Evolutionary conservation across 2,888 invertebrate genomes (phyloP).

Genomic region (Napeogenes sylphis): DNA sequence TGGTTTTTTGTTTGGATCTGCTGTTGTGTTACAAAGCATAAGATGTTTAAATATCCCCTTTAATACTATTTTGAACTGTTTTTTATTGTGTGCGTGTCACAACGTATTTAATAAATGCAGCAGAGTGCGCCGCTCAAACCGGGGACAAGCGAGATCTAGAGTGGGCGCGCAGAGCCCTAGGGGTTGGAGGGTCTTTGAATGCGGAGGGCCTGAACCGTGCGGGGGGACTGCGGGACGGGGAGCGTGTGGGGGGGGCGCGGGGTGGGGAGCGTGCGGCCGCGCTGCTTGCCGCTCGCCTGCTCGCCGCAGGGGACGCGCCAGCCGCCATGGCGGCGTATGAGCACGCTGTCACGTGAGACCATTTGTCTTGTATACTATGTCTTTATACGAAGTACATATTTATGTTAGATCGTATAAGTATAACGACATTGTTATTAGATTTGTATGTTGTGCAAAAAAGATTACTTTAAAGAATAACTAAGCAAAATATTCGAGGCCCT

Average conservation of each 20-base stretch:
- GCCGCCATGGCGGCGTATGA: slow-evolving; percentile 85
- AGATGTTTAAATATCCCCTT: background rate
- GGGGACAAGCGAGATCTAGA: slow-evolving; percentile 84
- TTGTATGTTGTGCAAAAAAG: too few species aligned
- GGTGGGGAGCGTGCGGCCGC: slow-evolving; percentile 85
- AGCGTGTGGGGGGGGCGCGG: slow-evolving; percentile 82
- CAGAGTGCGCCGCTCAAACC: slow-evolving; percentile 84
- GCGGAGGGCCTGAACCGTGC: slow-evolving; percentile 78
- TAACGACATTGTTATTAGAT: too few species aligned
- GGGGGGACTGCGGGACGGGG: slow-evolving; percentile 84
- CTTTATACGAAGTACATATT: background rate
- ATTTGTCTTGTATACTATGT: too few species aligned
- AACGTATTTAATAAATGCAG: slow-evolving; percentile 58
- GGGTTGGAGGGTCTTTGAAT: slow-evolving; percentile 28
- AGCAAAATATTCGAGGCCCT: too few species aligned
- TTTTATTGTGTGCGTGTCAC: background rate
- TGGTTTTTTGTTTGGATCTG: too few species aligned
- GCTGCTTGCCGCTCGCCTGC: slow-evolving; percentile 82
- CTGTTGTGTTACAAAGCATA: too few species aligned
- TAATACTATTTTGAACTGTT: background rate
- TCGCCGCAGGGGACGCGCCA: slow-evolving; percentile 80
- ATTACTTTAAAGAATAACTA: too few species aligned
- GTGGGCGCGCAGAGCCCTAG: slow-evolving; percentile 64
- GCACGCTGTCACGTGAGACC: slow-evolving; percentile 82
- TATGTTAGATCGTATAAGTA: background rate